Base-by-base conservation (phyloP, 92 coral and sea anemone species). In the Isaurus tuberculatus region DNA sequence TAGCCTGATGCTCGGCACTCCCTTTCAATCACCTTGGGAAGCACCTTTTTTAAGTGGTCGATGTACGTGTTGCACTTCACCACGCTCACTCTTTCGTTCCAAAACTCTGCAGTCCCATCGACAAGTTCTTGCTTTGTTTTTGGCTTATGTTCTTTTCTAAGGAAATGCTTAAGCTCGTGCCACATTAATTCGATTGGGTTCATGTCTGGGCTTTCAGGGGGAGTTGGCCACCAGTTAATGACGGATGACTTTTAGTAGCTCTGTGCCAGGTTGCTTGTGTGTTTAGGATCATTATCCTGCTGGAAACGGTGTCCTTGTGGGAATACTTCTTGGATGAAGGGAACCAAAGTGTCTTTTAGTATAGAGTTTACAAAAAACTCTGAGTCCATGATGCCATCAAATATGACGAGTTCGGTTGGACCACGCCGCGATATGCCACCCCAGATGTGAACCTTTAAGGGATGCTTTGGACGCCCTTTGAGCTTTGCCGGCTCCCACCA, bases 131-230 rank as follows among this genome's bases (percentile, higher is more conserved):
- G 79, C 33, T 72, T 83, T 23, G 87, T 33, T 27, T 83, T 83
- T 11, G 87, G 87, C 42, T 55, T 83, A 2, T 22, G 46, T 19
- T 51, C 49, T 36, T 72, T 83, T 29, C 88, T 48, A 15, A 73
- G 82, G 70, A 70, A 64, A 17, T 84, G 73, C 80, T 84, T 84
- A 70, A 84, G 73, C 81, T 79, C 88, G 55, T 7, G 71, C 82
- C 26, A 33, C 14, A 44, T 44, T 44, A 44, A 44, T 65, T 72
- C 87, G 16, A 84, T 57, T 22, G 73, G 81, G 28, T 72, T 84
- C 10, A 84, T 34, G 55, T 84, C 87, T 70, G 80, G 86, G 32
- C 80, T 83, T 43, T 83, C 17, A 51, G 80, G 70, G 17, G 80
- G 86, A 70, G 87, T 84, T 58, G 81, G 87, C 87, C 87, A 84